Conservation (phyloP, 2,888 invertebrate genomes). For the Pandemis cinnamomeana region DNA sequence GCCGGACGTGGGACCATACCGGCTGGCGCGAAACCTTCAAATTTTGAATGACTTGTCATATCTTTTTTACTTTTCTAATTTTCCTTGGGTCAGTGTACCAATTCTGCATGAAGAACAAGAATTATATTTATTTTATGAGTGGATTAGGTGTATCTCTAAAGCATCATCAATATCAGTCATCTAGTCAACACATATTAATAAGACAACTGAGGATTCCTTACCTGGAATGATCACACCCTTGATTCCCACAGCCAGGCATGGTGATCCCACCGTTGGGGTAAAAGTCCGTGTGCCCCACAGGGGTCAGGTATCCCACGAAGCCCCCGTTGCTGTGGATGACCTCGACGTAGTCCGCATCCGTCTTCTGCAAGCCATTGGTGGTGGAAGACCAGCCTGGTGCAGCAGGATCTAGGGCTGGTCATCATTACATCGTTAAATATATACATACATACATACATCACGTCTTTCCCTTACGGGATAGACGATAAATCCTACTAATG, state of each 20-base stretch:
- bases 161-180: too few species aligned
- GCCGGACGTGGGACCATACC: too few species aligned
- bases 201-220: background rate
- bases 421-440: background rate
- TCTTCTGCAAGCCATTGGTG: background rate
- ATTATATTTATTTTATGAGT: too few species aligned
- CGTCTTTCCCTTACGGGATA: too few species aligned
- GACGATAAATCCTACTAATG: too few species aligned
- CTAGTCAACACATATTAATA: too few species aligned
- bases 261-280: conserved; percentile 87
- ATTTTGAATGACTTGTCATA: too few species aligned
- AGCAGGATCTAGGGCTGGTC: conserved; percentile 54
- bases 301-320: conserved; percentile 63
- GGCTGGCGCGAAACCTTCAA: too few species aligned
- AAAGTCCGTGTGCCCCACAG: conserved; percentile 91
- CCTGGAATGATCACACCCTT: conserved; percentile 11
- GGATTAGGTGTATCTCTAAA: too few species aligned
- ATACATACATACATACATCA: background rate
- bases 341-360: conserved; percentile 14
- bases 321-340: conserved; percentile 24
- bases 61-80: too few species aligned
- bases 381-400: conserved; percentile 51
- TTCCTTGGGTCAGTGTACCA: too few species aligned
- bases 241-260: conserved; percentile 58
- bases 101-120: too few species aligned